These are phyloP conservation scores for Cosmorhoe ocellata DNA, from an alignment of 2,888 invertebrate species.

Conservation along the genomic window DNA sequence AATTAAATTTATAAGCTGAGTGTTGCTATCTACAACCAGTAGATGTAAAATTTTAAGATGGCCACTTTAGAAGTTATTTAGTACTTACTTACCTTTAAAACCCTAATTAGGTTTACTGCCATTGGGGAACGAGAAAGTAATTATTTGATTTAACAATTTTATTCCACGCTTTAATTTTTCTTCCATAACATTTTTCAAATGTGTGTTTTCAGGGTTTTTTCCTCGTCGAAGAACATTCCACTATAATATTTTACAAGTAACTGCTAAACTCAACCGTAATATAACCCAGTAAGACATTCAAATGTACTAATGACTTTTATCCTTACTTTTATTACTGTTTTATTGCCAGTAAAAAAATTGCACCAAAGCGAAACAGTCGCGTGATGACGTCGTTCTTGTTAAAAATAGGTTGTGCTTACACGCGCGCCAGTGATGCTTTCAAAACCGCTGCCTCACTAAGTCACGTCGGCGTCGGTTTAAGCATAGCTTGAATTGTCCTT, in stretches of 20 bases:
- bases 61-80: slow-evolving; percentile 39
- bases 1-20: no score
- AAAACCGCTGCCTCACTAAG: no score
- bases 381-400: no score
- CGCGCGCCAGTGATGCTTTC: no score
- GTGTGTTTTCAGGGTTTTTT: no score
- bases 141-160: no score
- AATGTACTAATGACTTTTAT: slow-evolving; percentile 33
- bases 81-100: slow-evolving; percentile 47
- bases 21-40: no score
- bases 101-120: slow-evolving; percentile 57
- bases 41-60: slow-evolving; percentile 38
- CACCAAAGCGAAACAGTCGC: no score
- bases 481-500: not conserved
- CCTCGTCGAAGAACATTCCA: no score
- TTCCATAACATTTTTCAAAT: no score
- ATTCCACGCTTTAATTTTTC: no score
- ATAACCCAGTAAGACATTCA: slow-evolving; percentile 30
- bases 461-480: slow-evolving; percentile 1
- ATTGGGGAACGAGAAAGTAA: slow-evolving; percentile 33
- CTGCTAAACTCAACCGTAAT: slow-evolving; percentile 25
- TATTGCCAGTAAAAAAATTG: slow-evolving; percentile 32
- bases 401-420: no score
- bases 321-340: slow-evolving; percentile 33
- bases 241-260: slow-evolving; percentile 19